Base-by-base conservation (phyloP, 1,140 invertebrate genomes). In the Caenorhabditis latens region DNA sequence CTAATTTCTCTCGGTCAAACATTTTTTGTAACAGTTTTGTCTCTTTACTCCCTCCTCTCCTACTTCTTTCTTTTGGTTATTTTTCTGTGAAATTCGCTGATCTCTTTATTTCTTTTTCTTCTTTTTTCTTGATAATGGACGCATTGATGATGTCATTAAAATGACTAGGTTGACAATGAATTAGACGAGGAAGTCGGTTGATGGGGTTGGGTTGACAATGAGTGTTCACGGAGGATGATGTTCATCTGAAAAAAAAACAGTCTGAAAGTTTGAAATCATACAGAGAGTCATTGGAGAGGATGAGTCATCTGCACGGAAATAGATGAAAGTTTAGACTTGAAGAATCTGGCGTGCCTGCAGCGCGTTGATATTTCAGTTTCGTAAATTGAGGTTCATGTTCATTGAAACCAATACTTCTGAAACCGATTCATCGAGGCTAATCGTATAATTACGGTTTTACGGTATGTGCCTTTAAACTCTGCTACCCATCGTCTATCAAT, bases 21-120 rank as follows among this genome's bases (percentile, higher is more conserved):
- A 71, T 43, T 71, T 79, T 79, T 79, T 79, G 71, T 79, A 79
- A 79, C 71, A 79, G 71, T 79, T 79, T 79, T 50, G 71, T 79
- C 71, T 79, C 50, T 79, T n/a, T 53, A 53, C 71, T 19, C 53
- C 71, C 46, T 71, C 67, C 6, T 71, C 19, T 46, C 32, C 32
- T 71, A 46, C 11, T n/a, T 63, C 24, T 11, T 63, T 63, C 24
- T 50, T 24, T 53, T 53, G 0, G n/a, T 79, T 79, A 42, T 79
- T 79, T 53, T 50, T 79, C 43, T 79, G 46, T 79, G 71, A 79
- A 79, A 79, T 79, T 79, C 71, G 71, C 71, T 79, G 71, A 79
- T 79, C 71, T 32, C 32, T 32, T 32, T 32, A 0, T 2, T 32
- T 32, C 32, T 32, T 32, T 32, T 32, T 32, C 32, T 32, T 32